Evolutionary conservation across 2,113 vertebrate genomes (phyloP), one percentile per base, ranked within the genome.

Genomic region (Chelonoidis abingdonii): DNA sequence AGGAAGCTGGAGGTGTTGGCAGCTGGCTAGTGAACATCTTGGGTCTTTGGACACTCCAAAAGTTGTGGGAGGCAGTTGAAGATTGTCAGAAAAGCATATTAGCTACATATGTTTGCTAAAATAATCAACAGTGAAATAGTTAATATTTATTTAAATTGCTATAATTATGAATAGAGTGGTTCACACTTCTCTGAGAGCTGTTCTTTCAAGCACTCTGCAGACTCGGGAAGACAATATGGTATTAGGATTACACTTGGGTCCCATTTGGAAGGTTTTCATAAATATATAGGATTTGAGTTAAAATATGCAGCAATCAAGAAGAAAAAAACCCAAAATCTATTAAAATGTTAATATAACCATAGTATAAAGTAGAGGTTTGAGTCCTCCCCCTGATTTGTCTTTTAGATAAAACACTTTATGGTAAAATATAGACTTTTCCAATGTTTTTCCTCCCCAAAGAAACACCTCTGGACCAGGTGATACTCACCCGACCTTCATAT

Each of bases 401-500:
- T 35, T 35, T 25, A 62, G 12, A 62, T 62, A 62, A 62, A 62
- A 31, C 59, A 62, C 29, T 14, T 62, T 65, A 6, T 65, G 14
- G 31, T 65, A 65, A 65, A 65, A 35, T 65, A 65, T 16, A 31
- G 6, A 65, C 59, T 65, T 65, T 65, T 65, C 31, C 59, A 65
- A 35, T 35, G 10, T 65, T 65, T 65, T 65, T 65, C 31, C 59
- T 65, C 31, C 59, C 59, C 31, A 65, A 65, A 65, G 59, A 65
- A 65, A 65, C 13, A 65, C 47, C 38, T 79, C 41, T 24, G 22
- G 27, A 41, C 19, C 41, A 27, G 19, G 47, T 44, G 76, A 49
- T 49, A 79, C 59, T 65, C 79, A 90, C 89, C 89, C 85, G 41
- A 79, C 83, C 94, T 69, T 75, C 49, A 47, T 98, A 99, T 1